phyloP scores from a whole-genome alignment of 2,888 invertebrate genomes.

The Ctena decussata region DNA sequence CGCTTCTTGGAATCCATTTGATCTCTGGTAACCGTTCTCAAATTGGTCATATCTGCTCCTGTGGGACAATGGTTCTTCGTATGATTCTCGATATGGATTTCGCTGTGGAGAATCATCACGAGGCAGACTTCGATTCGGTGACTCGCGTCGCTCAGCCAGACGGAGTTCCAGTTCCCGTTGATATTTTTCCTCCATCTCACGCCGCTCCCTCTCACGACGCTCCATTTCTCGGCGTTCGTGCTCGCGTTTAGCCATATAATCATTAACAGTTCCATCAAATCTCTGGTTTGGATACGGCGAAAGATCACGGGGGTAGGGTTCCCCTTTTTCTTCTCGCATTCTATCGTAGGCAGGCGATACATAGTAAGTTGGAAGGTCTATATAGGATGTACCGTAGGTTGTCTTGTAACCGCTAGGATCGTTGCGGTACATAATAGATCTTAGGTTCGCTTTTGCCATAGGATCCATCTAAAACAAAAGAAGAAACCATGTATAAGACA shows the following conservation, averaged over 20 bases:
- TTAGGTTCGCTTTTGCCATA: background rate
- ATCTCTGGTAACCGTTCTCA: background rate
- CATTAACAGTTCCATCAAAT: background rate
- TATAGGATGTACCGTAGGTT: slow-evolving; percentile 39
- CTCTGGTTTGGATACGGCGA: background rate
- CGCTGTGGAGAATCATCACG: background rate
- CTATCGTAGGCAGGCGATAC: slow-evolving; percentile 39
- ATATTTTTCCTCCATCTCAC: background rate
- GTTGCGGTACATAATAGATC: slow-evolving; percentile 8
- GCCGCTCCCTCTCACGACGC: background rate
- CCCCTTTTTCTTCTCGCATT: background rate
- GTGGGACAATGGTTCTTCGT: background rate
- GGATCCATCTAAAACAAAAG: slow-evolving; percentile 23
- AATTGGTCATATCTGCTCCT: background rate
- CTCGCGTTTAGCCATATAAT: background rate
- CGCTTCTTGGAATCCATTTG: background rate
- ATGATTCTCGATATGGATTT: background rate
- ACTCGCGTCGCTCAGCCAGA: background rate
- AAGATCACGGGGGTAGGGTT: background rate
- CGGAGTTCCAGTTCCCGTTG: background rate
- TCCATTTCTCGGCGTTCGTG: background rate
- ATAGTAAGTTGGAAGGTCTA: slow-evolving; percentile 30
- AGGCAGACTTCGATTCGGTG: background rate
- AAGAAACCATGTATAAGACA: no score
- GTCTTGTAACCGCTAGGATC: slow-evolving; percentile 27